phyloP scores from a whole-genome alignment of 2,113 vertebrate genomes.

The Trachemys scripta region DNA sequence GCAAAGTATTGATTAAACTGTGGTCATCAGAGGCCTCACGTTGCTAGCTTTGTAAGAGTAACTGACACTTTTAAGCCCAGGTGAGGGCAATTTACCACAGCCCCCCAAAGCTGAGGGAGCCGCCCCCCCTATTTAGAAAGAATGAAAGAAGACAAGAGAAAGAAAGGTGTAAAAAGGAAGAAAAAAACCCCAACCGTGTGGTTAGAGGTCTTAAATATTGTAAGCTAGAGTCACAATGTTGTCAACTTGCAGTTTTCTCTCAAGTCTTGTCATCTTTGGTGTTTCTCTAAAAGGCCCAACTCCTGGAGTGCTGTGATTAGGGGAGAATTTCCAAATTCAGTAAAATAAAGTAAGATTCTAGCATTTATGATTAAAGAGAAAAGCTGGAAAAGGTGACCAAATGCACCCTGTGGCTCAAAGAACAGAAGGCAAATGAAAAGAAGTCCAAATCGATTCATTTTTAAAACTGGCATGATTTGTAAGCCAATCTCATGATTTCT shows the following conservation, averaged over 20 bases:
- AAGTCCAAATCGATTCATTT: background rate
- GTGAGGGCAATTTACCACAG: accelerated
- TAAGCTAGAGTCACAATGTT: background rate
- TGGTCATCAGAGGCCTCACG: background rate
- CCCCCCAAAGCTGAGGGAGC: background rate
- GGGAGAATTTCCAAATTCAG: background rate
- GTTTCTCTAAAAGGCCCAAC: background rate
- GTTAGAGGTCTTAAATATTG: background rate
- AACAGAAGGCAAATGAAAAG: background rate
- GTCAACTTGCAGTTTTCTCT: background rate
- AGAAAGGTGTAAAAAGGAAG: background rate
- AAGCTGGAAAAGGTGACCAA: background rate
- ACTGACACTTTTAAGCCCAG: background rate
- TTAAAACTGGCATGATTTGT: background rate
- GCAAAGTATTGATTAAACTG: background rate
- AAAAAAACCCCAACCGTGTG: background rate
- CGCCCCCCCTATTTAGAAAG: background rate
- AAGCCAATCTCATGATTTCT: background rate
- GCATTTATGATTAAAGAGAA: background rate
- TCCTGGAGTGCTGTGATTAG: background rate
- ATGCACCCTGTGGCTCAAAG: background rate
- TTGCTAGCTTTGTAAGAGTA: background rate
- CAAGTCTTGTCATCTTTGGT: background rate
- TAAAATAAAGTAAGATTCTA: background rate
- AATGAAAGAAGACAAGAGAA: background rate